Base-by-base conservation (phyloP, 2,888 invertebrate genomes). In the Cordilura impudica region DNA sequence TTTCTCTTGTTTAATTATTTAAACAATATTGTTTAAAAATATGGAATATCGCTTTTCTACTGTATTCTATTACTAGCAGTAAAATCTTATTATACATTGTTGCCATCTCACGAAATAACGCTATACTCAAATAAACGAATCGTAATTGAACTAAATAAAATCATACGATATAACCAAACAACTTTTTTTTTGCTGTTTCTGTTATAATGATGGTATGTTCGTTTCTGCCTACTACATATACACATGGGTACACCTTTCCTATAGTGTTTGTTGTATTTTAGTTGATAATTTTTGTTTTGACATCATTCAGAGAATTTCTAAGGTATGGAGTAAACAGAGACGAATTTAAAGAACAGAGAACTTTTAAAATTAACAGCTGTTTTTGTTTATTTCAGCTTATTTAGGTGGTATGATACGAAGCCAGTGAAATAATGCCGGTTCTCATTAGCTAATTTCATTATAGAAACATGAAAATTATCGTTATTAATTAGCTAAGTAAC, bases 81-180 rank as follows among this genome's bases (percentile, higher is more conserved):
- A 58, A 58, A 31, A 31, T 26, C 18, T 26, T 14, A 23, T 29
- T 66, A 69, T 61, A 29, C 29, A 19, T 21, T 61, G 31, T 26
- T 69, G 69, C 54, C 63, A 60, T 70, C 74, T 82, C 51, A 75
- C 51, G 79, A 82, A 81, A 83, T 84, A 82, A 81, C 82, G 78
- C 61, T 53, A n/a, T n/a, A 80, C 49, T 78, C 74, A 53, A 73
- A 61, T 70, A 83, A 83, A 81, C 82, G 80, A 83, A 82, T 82
- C 66, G 79, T 77, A 82, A 81, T 74, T 73, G 76, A 75, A 75
- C 63, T 70, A 61, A 73, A 81, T 53, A 69, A 83, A 84, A 83
- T 87, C 86, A 84, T 86, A 83, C 87, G 87, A 87, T 85, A 74
- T 19, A 66, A 56, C 58, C n/a, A 58, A 69, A 56, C 56, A 54